A percentile compares a stretch with the other conserved stretches of the same genome.
phyloP scores from a whole-genome alignment of 1,140 invertebrate genomes.

The Lordiphosa collinella region DNA sequence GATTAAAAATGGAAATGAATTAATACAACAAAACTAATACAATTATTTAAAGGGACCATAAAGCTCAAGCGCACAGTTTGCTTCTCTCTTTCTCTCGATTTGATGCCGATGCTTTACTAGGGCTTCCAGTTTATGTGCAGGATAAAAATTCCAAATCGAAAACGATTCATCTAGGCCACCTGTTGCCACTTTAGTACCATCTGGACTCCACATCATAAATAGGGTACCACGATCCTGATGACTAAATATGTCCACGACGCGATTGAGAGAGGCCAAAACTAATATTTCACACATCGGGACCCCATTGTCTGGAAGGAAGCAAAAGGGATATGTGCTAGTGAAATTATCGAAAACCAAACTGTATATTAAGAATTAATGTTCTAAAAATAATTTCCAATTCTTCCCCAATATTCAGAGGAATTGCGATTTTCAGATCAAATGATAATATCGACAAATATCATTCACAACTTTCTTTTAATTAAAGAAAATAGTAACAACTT shows the following conservation, averaged over 20 bases:
- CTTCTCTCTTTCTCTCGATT: constrained; percentile 18
- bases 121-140: constrained; percentile 17
- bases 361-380: no score
- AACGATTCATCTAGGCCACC: constrained; percentile 66
- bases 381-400: no score
- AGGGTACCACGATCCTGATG: constrained; percentile 49
- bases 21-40: not conserved
- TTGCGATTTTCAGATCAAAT: no score
- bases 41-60: not conserved
- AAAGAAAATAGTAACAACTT: no score
- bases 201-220: constrained; percentile 71
- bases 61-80: not conserved
- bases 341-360: no score
- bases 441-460: no score
- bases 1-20: constrained; percentile 20
- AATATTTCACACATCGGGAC: constrained; percentile 47
- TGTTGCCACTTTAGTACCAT: constrained; percentile 67
- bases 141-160: constrained; percentile 67
- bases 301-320: constrained; percentile 10
- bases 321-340: no score
- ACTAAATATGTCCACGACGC: constrained; percentile 61
- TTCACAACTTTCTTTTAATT: no score
- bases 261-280: constrained; percentile 64
- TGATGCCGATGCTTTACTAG: constrained; percentile 7
- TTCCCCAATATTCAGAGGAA: no score